These are phyloP conservation scores for Apotomis capreana DNA, from an alignment of 2,888 invertebrate species.

Conservation along the genomic window DNA sequence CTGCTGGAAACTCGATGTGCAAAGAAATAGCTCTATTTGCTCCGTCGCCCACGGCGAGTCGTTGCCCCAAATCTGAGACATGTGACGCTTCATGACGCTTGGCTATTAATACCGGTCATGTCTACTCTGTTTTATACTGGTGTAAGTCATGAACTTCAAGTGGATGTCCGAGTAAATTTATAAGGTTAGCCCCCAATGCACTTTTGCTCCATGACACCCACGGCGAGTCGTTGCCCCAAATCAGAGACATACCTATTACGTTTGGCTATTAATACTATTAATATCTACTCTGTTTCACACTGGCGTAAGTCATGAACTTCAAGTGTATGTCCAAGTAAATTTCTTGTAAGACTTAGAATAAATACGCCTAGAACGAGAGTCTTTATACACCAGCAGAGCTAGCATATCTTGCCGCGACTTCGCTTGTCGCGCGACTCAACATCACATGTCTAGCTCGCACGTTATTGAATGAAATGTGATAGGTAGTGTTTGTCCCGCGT, in stretches of 20 bases:
- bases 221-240: constrained; percentile 63
- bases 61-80: constrained; percentile 64
- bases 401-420: too few species aligned
- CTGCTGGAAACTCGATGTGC: not conserved
- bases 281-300: constrained; percentile 56
- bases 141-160: constrained; percentile 39
- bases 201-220: constrained; percentile 45
- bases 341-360: too few species aligned
- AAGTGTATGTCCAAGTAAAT: not conserved
- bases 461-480: too few species aligned
- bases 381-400: too few species aligned
- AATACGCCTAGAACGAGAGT: too few species aligned
- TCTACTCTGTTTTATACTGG: constrained; percentile 55
- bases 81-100: constrained; percentile 44
- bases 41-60: constrained; percentile 51
- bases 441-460: too few species aligned
- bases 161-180: not conserved
- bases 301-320: constrained; percentile 43
- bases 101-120: constrained; percentile 62
- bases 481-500: too few species aligned
- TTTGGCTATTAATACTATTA: constrained; percentile 61
- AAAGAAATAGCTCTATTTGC: constrained; percentile 26
- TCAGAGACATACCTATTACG: constrained; percentile 54
- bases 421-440: too few species aligned
- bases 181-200: too few species aligned